phyloP scores from a whole-genome alignment of 1,140 invertebrate genomes.

The Olivierus martensii region DNA sequence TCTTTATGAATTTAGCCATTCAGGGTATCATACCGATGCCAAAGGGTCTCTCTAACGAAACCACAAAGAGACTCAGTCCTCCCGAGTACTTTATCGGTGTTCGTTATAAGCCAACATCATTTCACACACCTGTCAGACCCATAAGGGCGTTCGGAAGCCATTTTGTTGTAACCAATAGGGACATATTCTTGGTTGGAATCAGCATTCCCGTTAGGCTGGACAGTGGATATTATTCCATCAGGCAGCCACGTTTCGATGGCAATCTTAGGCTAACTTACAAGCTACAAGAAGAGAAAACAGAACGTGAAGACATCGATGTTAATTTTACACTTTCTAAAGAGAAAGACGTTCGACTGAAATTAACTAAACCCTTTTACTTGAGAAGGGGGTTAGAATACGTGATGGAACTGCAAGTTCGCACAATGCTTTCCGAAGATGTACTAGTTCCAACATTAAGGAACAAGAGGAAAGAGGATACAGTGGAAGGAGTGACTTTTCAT shows the following conservation, averaged over 20 bases:
- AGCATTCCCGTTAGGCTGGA: constrained; percentile 22
- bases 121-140: constrained; percentile 18
- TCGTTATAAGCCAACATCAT: constrained; percentile 21
- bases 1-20: constrained; percentile 25
- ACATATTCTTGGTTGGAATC: constrained; percentile 23
- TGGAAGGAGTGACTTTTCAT: constrained; percentile 18
- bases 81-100: constrained; percentile 22
- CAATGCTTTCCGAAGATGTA: constrained; percentile 17
- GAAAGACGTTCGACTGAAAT: constrained; percentile 22
- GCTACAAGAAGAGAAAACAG: constrained; percentile 18
- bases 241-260: constrained; percentile 22
- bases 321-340: constrained; percentile 18
- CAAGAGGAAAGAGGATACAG: constrained; percentile 16
- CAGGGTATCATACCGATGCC: constrained; percentile 22
- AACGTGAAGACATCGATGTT: constrained; percentile 10
- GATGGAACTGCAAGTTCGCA: constrained; percentile 18
- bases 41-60: constrained; percentile 20
- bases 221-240: constrained; percentile 19
- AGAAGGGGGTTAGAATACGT: constrained; percentile 22
- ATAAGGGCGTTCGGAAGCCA: constrained; percentile 16
- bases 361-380: constrained; percentile 22
- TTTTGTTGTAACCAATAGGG: constrained; percentile 21
- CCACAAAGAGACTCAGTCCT: constrained; percentile 18
- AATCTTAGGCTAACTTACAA: constrained; percentile 20
- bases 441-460: constrained; percentile 17